phyloP scores from a whole-genome alignment of 1,140 invertebrate genomes.

The Eufriesea mexicana region DNA sequence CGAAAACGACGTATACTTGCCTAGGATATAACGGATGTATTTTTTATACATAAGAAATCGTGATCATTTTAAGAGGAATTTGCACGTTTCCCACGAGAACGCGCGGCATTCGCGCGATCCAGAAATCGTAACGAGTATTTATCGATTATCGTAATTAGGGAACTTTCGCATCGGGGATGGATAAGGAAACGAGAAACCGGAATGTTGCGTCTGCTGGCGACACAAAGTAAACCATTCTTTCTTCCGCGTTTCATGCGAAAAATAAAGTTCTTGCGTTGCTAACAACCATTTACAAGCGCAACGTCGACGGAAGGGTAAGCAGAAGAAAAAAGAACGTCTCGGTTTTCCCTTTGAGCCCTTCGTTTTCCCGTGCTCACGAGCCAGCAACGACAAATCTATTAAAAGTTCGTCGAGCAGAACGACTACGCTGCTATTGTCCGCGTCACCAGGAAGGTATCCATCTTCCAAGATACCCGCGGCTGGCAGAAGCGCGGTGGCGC shows the following conservation, averaged over 20 bases:
- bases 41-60: no score
- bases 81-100: neutral
- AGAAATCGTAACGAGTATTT: neutral
- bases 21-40: neutral
- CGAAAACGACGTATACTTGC: neutral
- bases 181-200: no score
- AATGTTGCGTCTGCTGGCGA: no score
- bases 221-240: neutral
- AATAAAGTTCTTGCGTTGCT: neutral
- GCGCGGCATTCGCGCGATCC: neutral
- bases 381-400: slow-evolving; percentile 46
- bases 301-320: neutral
- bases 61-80: neutral
- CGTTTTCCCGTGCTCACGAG: slow-evolving; percentile 16
- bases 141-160: no score
- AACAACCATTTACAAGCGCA: neutral
- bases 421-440: slow-evolving; percentile 38
- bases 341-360: slow-evolving; percentile 9
- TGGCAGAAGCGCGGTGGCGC: slow-evolving; percentile 11
- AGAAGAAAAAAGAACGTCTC: neutral
- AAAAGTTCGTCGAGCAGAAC: slow-evolving; percentile 54
- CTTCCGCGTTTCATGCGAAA: neutral
- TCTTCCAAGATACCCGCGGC: slow-evolving; percentile 25
- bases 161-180: no score
- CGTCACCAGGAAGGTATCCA: slow-evolving; percentile 49